A percentile compares a stretch with the other conserved stretches of the same genome.
Evolutionary conservation across 2,888 invertebrate species (phyloP).

Genomic region (Agelastica alni): DNA sequence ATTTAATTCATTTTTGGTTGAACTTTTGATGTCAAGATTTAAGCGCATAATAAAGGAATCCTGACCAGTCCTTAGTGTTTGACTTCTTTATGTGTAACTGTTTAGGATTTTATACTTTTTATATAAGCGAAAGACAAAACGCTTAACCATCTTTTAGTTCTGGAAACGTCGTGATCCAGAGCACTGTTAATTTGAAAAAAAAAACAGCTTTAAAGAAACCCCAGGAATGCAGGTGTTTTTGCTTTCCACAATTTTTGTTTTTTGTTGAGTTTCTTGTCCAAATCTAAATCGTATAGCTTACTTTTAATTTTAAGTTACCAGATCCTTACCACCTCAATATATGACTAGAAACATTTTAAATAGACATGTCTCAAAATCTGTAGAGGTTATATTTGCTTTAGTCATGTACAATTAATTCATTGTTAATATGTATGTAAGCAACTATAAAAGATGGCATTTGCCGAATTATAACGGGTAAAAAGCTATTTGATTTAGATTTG

Average conservation of each 20-base stretch:
- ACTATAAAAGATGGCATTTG: too few relatives aligned
- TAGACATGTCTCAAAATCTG: too few relatives aligned
- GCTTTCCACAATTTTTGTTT: constrained; percentile 29
- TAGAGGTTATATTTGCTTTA: neutral
- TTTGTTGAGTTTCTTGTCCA: constrained; percentile 24
- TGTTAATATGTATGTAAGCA: too few relatives aligned
- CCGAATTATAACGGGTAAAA: too few relatives aligned
- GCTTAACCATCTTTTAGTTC: constrained; percentile 23
- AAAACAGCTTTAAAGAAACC: constrained; percentile 34
- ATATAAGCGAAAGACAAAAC: constrained; percentile 32
- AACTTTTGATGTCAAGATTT: constrained; percentile 32
- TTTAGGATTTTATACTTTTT: constrained; percentile 39
- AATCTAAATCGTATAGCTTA: constrained; percentile 6
- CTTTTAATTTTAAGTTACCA: too few relatives aligned
- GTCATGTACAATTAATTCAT: too few relatives aligned
- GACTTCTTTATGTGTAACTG: constrained; percentile 29
- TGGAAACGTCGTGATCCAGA: constrained; percentile 11
- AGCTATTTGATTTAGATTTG: constrained; percentile 18
- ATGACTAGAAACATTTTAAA: too few relatives aligned
- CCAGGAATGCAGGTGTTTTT: constrained; percentile 35
- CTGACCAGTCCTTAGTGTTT: constrained; percentile 10
- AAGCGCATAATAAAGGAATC: constrained; percentile 16
- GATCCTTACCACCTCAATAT: too few relatives aligned
- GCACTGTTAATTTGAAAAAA: constrained; percentile 10
- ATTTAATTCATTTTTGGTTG: constrained; percentile 24